Base-by-base conservation (phyloP, 2,113 vertebrate genomes). In the Kryptolebias marmoratus region DNA sequence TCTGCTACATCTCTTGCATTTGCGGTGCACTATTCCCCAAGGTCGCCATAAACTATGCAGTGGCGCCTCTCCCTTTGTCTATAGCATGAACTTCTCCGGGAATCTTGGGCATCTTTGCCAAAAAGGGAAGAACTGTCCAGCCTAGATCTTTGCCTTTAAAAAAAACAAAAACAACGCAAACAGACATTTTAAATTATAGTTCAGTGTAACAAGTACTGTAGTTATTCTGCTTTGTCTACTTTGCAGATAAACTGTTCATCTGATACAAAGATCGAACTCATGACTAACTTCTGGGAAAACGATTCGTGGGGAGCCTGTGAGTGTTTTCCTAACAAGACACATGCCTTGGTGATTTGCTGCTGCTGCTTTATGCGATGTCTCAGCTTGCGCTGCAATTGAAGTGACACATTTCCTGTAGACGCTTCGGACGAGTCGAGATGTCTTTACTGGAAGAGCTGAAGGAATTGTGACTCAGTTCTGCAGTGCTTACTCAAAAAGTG, bases 351-450 rank as follows among this genome's bases (percentile, higher is more conserved):
- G 75, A 80, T 85, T 80, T 72, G 42, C 58, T 72, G 42, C 58
- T 75, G 45, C 74, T 79, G 52, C 74, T 64, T 22, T 87, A 68
- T 80, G 70, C 28, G 66, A 47, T 28, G 74, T 79, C 71, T 87
- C 52, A 53, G 52, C 55, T 82, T 82, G 73, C 75, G 69, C 2
- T 70, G 49, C 9, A 50, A 60, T 71, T 63, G 68, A 68, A 62
- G 53, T 77, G 57, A 79, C 64, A 48, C 69, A 80, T 88, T 90
- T 89, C 84, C 88, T 83, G 88, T 72, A 67, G 12, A 79, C 14
- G 47, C n/a, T 11, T 68, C 42, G 32, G 52, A 75, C 64, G 14
- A 15, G 73, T 84, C n/a, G 50, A 73, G 58, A 71, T 53, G 9
- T 18, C 68, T 58, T 89, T 90, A 86, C 87, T 85, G 90, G 87